Base-by-base conservation (phyloP, 2,113 vertebrate genomes). In the Zeus faber region DNA sequence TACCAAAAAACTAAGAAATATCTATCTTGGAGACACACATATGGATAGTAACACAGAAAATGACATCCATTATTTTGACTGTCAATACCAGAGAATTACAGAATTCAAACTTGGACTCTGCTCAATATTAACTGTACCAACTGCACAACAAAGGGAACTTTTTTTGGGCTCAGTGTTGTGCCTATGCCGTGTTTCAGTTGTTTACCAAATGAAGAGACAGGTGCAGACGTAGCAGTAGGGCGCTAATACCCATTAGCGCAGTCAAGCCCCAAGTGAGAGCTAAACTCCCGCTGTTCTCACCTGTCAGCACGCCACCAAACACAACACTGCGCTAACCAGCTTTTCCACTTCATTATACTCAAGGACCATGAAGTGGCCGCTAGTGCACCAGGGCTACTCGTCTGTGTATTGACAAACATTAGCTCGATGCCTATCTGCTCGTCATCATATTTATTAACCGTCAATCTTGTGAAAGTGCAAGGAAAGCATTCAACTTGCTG, bases 341-440 rank as follows among this genome's bases (percentile, higher is more conserved):
- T 59, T 72, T 76, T 81, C 67, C 74, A 65, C 65, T 70, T 62
- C 50, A 58, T 75, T 77, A 47, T 52, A 54, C 57, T 44, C 58
- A 40, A 50, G 41, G 54, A 45, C 43, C 16, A 54, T 61, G 39
- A 14, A 49, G 59, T 47, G 47, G 53, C 65, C 24, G 3, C 48
- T 26, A 18, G 26, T 57, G 66, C 49, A n/a, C 44, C 67, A 31
- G 49, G 49, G 13, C 21, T 50, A 23, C 31, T 55, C 37, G 41
- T 57, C 56, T 65, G 53, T 50, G 54, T 31, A 67, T 13, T 55
- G 27, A 54, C 43, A 37, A 50, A 59, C 47, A 27, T 54, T 59
- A n/a, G n/a, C n/a, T n/a, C n/a, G n/a, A n/a, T n/a, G n/a, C n/a
- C n/a, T n/a, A n/a, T n/a, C n/a, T n/a, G n/a, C n/a, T n/a, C n/a